Base-by-base conservation (phyloP, 2,888 invertebrate genomes). In the Mythimna albipuncta region DNA sequence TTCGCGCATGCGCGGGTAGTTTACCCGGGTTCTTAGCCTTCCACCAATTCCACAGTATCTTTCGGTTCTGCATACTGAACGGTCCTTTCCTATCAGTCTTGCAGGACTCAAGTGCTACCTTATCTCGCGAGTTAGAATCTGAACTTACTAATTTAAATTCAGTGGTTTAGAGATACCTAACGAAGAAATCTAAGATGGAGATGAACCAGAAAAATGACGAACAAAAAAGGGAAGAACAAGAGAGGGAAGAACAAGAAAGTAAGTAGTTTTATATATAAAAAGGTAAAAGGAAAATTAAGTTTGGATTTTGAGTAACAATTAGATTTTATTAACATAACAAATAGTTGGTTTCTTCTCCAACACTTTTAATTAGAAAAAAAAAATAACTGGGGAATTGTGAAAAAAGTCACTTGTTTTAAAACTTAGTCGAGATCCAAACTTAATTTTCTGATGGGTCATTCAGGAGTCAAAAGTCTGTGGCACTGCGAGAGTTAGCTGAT, bases 1-100 rank as follows among this genome's bases (percentile, higher is more conserved):
- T 5, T 69, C 21, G 6, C 74, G 59, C 74, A 69, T 61, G 74
- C 69, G 74, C 38, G 19, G 10, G 38, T 6, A n/a, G 9, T 16
- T 72, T 26, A 5, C 35, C 61, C 72, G 13, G 52, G 52, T 35
- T 52, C 2, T 11, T 11, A 55, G 26, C 7, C 11, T 61, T 16
- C 58, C n/a, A 11, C n/a, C 7, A 6, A 9, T 16, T 76, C 10
- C 2, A 21, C 59, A 74, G 54, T 74, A 4, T 3, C 47, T 11
- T 38, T 21, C 7, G 6, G 21, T 2, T 59, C 26, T 19, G 54
- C 47, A 38, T 13, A 4, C 69, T 69, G 59, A 50, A 50, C 47
- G 32, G 61, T 77, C 21, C 9, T 19, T 52, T 54, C 0, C 9
- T 35, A 6, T 9, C 26, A 76, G 35, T 6, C 11, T 19, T n/a